Evolutionary conservation across 2,888 invertebrate species (phyloP), one percentile per base, ranked within the genome.

Genomic region (Melangyna quadrimaculata): DNA sequence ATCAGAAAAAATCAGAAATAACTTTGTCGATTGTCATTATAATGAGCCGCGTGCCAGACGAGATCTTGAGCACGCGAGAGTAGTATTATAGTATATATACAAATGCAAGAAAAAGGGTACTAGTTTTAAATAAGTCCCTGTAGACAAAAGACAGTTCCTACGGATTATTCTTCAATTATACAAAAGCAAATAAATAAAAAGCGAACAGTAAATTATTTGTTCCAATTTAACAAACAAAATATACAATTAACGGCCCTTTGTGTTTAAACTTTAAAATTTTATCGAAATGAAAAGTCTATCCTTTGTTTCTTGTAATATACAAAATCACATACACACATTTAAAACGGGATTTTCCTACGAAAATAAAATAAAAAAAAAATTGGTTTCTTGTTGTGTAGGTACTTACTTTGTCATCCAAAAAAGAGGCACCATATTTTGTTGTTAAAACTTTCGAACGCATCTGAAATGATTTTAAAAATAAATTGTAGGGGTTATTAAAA

Each of bases 1-100:
- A 71, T 45, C 35, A 71, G 12, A 10, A 0, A 35, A 27, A 67
- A 3, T 24, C 19, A n/a, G 10, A 71, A 43, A 24, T 65, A 43
- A 19, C 32, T 48, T n/a, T n/a, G n/a, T n/a, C n/a, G n/a, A n/a
- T n/a, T 57, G 55, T n/a, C 37, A 24, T 72, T 19, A 45, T 43
- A 57, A 57, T 63, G 48, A 71, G 12, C 1, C 72, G 72, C 53
- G 72, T 72, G 78, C 10, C 63, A 53, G 53, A 37, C 55, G 19
- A 37, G 9, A 63, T 17, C 17, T 35, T 22, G n/a, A 45, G 63
- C 71, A 71, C 53, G 71, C 55, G 55, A 71, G 55, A 71, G 10
- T 70, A 37, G 22, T 6, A 19, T 57, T 32, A 19, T n/a, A 9
- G 29, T 7, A 48, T 5, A 12, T 0, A 7, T 0, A 51, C n/a